A percentile compares a stretch with the other conserved stretches of the same genome.
Conservation (phyloP, 2,797 vertebrate genomes). For the Siniperca undulata region DNA sequence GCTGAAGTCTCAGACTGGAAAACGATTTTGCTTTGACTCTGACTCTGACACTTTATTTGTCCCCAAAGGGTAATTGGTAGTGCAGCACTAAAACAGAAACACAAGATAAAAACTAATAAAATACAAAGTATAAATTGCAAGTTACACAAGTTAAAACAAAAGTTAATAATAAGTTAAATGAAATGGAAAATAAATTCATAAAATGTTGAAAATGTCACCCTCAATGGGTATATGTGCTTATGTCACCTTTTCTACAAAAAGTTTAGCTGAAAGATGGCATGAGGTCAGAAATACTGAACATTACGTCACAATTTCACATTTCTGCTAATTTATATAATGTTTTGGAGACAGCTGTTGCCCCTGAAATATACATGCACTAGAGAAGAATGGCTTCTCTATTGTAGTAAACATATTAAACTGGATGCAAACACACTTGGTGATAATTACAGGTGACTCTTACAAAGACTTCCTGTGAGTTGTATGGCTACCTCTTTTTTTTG, state of each 20-base stretch:
- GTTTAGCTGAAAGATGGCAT: neutral
- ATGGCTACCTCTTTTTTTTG: conserved; percentile 26
- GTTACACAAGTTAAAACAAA: neutral
- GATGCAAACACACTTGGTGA: conserved; percentile 26
- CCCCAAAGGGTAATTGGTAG: neutral
- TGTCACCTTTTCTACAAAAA: neutral
- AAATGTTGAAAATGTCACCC: too few species aligned
- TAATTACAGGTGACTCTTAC: conserved; percentile 43
- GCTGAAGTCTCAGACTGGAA: neutral
- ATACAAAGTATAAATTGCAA: neutral
- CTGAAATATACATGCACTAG: conserved; percentile 32
- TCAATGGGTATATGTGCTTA: neutral
- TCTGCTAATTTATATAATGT: neutral
- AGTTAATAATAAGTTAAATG: neutral
- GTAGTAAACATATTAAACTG: conserved; percentile 37
- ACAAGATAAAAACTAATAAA: neutral
- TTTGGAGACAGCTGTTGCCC: conserved; percentile 22
- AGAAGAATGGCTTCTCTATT: conserved; percentile 39
- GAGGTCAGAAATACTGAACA: neutral
- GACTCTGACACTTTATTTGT: conserved; percentile 15
- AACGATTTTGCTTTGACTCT: neutral
- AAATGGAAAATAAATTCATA: neutral
- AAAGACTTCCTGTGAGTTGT: conserved; percentile 45
- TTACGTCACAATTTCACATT: neutral
- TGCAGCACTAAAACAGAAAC: neutral